phyloP scores from a whole-genome alignment of 2,888 invertebrate genomes.

The Drosophila fulvimacula region DNA sequence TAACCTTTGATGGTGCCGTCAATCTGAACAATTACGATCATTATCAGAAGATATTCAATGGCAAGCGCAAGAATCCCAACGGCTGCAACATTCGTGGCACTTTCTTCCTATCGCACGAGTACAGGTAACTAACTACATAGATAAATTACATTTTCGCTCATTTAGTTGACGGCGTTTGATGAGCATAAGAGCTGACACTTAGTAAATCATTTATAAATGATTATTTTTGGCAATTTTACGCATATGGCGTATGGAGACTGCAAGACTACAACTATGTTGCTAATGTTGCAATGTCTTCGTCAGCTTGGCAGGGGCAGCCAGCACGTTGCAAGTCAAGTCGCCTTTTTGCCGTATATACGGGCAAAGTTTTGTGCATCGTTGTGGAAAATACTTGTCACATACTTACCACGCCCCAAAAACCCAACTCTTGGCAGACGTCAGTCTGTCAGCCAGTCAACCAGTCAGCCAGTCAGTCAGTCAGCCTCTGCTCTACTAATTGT shows the following conservation, averaged over 20 bases:
- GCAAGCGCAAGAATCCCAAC: slow-evolving; percentile 93
- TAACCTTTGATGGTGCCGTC: slow-evolving; percentile 97
- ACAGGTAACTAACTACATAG: slow-evolving; percentile 86
- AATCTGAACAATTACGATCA: slow-evolving; percentile 96
- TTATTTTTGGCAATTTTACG: slow-evolving; percentile 67
- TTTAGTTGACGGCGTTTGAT: not conserved
- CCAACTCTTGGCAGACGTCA: slow-evolving; percentile 51
- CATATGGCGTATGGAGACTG: slow-evolving; percentile 6
- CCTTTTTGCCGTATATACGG: slow-evolving; percentile 37
- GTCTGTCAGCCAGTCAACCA: slow-evolving; percentile 27
- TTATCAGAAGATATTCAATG: slow-evolving; percentile 93
- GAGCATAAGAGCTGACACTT: not conserved
- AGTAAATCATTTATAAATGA: slow-evolving; percentile 51
- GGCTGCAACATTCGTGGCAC: slow-evolving; percentile 95
- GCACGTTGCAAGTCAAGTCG: slow-evolving; percentile 48
- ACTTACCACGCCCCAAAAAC: slow-evolving; percentile 63
- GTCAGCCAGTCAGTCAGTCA: slow-evolving; percentile 38
- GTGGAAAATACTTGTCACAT: slow-evolving; percentile 77
- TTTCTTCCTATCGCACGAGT: slow-evolving; percentile 96
- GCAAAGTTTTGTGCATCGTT: slow-evolving; percentile 68
- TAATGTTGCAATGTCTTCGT: slow-evolving; percentile 26
- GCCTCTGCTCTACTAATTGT: slow-evolving; percentile 76
- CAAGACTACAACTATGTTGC: slow-evolving; percentile 31
- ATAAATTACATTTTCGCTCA: too few relatives aligned
- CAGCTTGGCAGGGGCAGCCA: slow-evolving; percentile 17